Percentiles rank a stretch among this genome's conserved stretches.
phyloP scores from a whole-genome alignment of 1,140 invertebrate species.

The Orussus abietinus region DNA sequence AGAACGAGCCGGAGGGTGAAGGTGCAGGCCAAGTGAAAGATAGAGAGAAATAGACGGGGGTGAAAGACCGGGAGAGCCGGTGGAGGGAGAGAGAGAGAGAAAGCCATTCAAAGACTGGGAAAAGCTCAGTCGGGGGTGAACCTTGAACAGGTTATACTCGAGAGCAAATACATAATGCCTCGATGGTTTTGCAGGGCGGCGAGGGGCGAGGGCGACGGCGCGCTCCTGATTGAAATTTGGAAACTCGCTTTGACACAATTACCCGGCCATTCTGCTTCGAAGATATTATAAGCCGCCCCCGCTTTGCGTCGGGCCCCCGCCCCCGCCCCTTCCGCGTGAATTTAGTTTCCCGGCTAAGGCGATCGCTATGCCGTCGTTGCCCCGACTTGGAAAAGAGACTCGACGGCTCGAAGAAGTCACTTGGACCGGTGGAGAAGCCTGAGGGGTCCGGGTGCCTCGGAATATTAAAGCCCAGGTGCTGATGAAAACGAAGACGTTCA shows the following conservation, averaged over 20 bases:
- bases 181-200: constrained; percentile 45
- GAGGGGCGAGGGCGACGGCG: constrained; percentile 13
- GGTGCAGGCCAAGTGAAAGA: constrained; percentile 19
- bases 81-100: constrained; percentile 28
- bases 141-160: constrained; percentile 48
- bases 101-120: constrained; percentile 34
- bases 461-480: no score
- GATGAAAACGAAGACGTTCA: no score
- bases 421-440: no score
- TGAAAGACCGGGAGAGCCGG: background rate
- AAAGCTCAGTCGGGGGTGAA: constrained; percentile 34
- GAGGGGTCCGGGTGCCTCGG: no score
- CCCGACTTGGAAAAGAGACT: no score
- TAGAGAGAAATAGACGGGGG: constrained; percentile 6
- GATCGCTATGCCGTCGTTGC: no score
- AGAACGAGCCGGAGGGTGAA: constrained; percentile 9
- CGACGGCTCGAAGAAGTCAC: no score
- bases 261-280: constrained; percentile 30
- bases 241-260: constrained; percentile 54
- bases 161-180: constrained; percentile 55
- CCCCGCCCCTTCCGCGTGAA: no score
- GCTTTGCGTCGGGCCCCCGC: no score
- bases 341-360: no score
- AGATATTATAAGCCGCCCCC: constrained; percentile 10
- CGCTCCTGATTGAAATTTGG: constrained; percentile 51